Percentiles rank a stretch among this genome's conserved stretches.
Evolutionary conservation across 2,888 invertebrate genomes (phyloP).

Genomic region (Piscicola geometra): DNA sequence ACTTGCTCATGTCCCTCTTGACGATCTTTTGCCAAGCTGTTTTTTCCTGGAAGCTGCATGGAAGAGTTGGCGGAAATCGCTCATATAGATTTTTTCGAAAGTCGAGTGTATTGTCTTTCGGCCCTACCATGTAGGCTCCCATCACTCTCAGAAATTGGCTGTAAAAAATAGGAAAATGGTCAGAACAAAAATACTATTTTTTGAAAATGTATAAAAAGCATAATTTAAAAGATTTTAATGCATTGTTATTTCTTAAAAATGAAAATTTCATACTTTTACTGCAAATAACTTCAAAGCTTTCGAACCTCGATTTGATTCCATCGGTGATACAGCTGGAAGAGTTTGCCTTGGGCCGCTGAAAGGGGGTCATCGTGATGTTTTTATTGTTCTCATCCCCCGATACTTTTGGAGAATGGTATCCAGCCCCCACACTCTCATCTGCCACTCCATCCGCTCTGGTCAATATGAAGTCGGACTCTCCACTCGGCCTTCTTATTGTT

Average conservation of each 20-base stretch:
- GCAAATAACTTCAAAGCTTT: no score
- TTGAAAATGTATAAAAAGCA: no score
- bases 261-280: no score
- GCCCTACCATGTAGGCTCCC: conserved; percentile 27
- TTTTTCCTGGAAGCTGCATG: background rate
- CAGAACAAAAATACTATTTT: no score
- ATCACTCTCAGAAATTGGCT: conserved; percentile 32
- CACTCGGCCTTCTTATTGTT: conserved; percentile 32
- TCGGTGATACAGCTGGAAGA: conserved; percentile 32
- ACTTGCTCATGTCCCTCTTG: conserved; percentile 2
- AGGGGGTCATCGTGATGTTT: background rate
- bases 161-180: no score
- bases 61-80: background rate
- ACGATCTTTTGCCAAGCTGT: conserved; percentile 21
- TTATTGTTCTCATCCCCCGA: background rate
- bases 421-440: background rate
- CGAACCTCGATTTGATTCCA: conserved; percentile 30
- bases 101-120: conserved; percentile 5
- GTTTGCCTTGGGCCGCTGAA: conserved; percentile 29
- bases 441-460: conserved; percentile 14
- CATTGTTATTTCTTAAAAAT: no score
- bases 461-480: conserved; percentile 33
- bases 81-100: background rate
- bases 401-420: background rate
- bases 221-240: no score